phyloP scores from a whole-genome alignment of 2,113 vertebrate genomes.

The Egretta garzetta region DNA sequence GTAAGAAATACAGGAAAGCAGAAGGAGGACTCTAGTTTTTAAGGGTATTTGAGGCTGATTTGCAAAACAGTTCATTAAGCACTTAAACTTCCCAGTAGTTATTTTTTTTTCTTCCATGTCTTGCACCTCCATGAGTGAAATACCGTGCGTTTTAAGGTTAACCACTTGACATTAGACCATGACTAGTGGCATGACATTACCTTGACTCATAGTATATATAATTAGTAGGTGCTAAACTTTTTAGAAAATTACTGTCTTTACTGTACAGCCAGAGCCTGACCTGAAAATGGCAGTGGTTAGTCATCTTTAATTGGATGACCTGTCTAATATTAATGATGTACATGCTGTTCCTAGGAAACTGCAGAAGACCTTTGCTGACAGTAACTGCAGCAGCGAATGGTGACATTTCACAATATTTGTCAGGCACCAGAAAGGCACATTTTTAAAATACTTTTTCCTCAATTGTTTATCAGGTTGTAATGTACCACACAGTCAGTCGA shows the following conservation, averaged over 20 bases:
- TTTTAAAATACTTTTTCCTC: not conserved
- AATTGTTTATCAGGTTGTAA: not conserved
- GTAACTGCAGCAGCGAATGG: not conserved
- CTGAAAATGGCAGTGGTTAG: constrained; percentile 1
- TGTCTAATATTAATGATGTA: not conserved
- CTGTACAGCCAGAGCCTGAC: not conserved
- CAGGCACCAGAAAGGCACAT: not conserved
- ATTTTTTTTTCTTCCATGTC: not conserved
- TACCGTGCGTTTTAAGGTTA: not conserved
- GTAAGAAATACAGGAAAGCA: not conserved
- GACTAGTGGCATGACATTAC: not conserved
- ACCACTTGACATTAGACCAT: not conserved
- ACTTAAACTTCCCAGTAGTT: not conserved
- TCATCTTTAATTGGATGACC: not conserved
- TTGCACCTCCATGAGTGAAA: not conserved
- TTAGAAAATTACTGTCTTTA: not conserved
- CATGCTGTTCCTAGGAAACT: not conserved
- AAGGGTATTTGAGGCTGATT: not conserved
- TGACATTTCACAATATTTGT: not conserved
- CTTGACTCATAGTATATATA: not conserved
- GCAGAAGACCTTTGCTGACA: not conserved
- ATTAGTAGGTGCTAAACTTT: not conserved
- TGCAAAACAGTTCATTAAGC: not conserved
- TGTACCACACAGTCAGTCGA: not conserved
- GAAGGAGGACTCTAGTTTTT: not conserved